phyloP scores from a whole-genome alignment of 2,797 vertebrate genomes.

The Chelmon rostratus region DNA sequence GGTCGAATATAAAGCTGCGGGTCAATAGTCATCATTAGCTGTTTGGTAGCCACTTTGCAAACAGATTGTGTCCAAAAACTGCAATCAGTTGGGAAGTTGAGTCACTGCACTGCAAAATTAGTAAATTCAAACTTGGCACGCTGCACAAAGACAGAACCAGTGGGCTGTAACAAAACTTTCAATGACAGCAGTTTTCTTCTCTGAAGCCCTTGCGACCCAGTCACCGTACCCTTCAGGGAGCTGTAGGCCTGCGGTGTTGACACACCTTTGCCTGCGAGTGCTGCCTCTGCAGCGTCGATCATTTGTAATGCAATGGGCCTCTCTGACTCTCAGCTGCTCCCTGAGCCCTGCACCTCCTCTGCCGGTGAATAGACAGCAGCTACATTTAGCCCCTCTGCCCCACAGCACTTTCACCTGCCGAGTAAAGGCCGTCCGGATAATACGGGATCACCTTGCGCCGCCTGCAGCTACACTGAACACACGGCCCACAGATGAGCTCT shows the following conservation, averaged over 20 bases:
- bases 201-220: conserved; percentile 1
- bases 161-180: conserved; percentile 15
- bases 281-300: conserved; percentile 14
- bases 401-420: conserved; percentile 75
- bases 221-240: conserved; percentile 19
- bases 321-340: conserved; percentile 49
- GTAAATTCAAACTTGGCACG: not conserved
- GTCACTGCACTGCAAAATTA: not conserved
- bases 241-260: conserved; percentile 26
- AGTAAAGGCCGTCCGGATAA: conserved; percentile 64
- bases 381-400: conserved; percentile 58
- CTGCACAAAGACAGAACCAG: not conserved
- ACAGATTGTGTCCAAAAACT: not conserved
- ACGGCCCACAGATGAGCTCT: conserved; percentile 40
- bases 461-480: conserved; percentile 64
- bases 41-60: not conserved
- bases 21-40: too few species aligned
- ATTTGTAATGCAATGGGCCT: conserved; percentile 47
- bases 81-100: not conserved
- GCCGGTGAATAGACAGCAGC: conserved; percentile 49
- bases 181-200: conserved; percentile 27
- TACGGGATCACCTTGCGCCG: conserved; percentile 75
- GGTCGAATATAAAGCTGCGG: too few species aligned
- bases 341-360: conserved; percentile 12
- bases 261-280: conserved; percentile 41